Evolutionary conservation across 2,113 vertebrate genomes (phyloP).

Genomic region (Seriola rivoliana): DNA sequence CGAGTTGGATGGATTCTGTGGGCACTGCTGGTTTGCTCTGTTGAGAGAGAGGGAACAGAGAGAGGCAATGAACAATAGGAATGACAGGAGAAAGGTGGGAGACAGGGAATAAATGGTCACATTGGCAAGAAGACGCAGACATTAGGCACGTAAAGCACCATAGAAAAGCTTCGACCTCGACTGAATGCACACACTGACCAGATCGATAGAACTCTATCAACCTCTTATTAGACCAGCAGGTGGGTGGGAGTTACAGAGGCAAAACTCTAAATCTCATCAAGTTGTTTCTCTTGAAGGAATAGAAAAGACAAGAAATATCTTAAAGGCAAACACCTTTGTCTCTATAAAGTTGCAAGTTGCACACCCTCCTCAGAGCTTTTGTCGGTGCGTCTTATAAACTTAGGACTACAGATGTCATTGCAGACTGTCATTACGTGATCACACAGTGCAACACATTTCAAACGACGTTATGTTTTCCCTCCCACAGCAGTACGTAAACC

Average conservation of each 20-base stretch:
- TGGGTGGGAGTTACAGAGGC: slow-evolving; percentile 24
- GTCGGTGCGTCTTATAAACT: background rate
- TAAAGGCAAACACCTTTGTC: slow-evolving; percentile 3
- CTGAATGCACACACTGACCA: slow-evolving; percentile 55
- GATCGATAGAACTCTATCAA: slow-evolving; percentile 76
- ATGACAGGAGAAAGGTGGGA: slow-evolving; percentile 6
- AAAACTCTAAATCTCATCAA: slow-evolving; percentile 53
- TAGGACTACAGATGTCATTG: slow-evolving; percentile 1
- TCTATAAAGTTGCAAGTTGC: slow-evolving; percentile 19
- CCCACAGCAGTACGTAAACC: slow-evolving; percentile 22
- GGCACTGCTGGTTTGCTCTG: slow-evolving; percentile 53
- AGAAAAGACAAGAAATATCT: background rate
- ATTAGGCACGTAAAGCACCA: slow-evolving; percentile 63
- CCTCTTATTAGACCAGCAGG: slow-evolving; percentile 62
- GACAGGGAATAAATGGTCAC: slow-evolving; percentile 31
- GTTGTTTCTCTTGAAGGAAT: slow-evolving; percentile 14
- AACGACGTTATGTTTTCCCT: slow-evolving; percentile 16
- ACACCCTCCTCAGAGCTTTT: background rate
- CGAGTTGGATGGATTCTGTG: slow-evolving; percentile 32
- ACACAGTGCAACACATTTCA: slow-evolving; percentile 12
- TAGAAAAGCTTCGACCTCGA: slow-evolving; percentile 61
- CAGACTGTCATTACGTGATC: slow-evolving; percentile 9
- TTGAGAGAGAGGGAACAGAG: slow-evolving; percentile 33
- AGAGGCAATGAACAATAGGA: slow-evolving; percentile 51
- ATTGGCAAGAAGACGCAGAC: slow-evolving; percentile 52